phyloP scores from a whole-genome alignment of 2,113 vertebrate species.

The Hippocampus guttulatus region DNA sequence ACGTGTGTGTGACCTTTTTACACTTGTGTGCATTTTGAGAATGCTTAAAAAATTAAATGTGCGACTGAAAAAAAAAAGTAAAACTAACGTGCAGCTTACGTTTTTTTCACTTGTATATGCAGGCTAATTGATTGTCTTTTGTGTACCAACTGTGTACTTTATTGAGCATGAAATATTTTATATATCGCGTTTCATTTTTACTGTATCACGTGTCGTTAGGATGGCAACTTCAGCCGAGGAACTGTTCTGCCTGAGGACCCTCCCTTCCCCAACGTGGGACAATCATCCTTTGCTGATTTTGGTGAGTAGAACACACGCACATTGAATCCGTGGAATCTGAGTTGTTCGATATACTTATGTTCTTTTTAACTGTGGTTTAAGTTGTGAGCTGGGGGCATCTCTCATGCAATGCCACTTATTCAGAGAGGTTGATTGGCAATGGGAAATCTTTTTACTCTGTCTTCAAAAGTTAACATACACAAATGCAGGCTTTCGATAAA shows the following conservation, averaged over 20 bases:
- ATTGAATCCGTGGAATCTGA: neutral
- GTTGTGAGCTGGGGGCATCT: neutral
- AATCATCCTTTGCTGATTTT: constrained; percentile 92
- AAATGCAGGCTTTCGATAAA: neutral
- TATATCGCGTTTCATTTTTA: neutral
- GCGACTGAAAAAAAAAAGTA: no score
- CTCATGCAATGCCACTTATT: no score
- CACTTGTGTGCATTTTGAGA: neutral
- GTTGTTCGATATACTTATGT: neutral
- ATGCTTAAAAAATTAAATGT: no score
- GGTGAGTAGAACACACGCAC: constrained; percentile 74
- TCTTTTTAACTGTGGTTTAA: neutral
- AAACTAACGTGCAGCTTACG: no score
- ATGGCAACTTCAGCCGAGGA: constrained; percentile 80
- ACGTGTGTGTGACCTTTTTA: neutral
- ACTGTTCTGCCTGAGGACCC: constrained; percentile 14
- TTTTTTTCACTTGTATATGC: no score
- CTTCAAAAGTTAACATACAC: neutral
- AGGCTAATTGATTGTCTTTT: no score
- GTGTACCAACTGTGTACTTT: no score
- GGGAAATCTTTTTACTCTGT: no score
- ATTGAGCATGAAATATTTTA: no score
- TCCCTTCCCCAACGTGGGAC: constrained; percentile 71
- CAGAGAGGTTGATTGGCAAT: no score
- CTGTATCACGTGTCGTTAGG: constrained; percentile 58